Evolutionary conservation across 2,888 invertebrate genomes (phyloP), one percentile per base, ranked within the genome.

Genomic region (Synergus gifuensis): DNA sequence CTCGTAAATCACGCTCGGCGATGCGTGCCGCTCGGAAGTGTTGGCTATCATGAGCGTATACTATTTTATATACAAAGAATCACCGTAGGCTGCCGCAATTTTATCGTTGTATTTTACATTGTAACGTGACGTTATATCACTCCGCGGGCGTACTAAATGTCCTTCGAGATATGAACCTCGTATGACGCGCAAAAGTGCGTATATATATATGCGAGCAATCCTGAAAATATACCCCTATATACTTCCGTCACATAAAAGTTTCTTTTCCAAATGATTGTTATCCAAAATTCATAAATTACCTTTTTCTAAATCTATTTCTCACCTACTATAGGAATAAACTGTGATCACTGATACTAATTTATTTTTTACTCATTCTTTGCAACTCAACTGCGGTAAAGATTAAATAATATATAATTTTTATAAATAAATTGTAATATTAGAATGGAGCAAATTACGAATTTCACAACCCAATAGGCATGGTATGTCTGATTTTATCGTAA

Each of bases 1-100:
- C 83, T 82, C 85, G 85, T 87, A 88, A 87, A 88, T 88, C 86
- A 86, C 85, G 78, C 66, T 78, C 85, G 83, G 83, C 86, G 86
- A 86, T 83, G 87, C 87, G 86, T 87, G 86, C 84, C 78, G 77
- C 83, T 84, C 83, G 83, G 83, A 85, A 85, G 84, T 86, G 85
- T 86, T 81, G 85, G 83, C 83, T 87, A 83, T 87, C 86, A 80
- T 86, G 83, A 83, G 80, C 83, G 58, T 78, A 76, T 78, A 84
- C 79, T 82, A 80, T 81, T 85, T 86, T 86, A 81, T 85, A 81
- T 82, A 78, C 82, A 83, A 82, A 80, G 81, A 86, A 86, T 85
- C 83, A 81, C 73, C 81, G 76, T 77, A 82, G 81, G 83, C 83
- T 81, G 84, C 82, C 84, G 79, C 79, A 83, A 82, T 85, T 86